phyloP scores from a whole-genome alignment of 2,797 vertebrate species.

The Forpus xanthops region DNA sequence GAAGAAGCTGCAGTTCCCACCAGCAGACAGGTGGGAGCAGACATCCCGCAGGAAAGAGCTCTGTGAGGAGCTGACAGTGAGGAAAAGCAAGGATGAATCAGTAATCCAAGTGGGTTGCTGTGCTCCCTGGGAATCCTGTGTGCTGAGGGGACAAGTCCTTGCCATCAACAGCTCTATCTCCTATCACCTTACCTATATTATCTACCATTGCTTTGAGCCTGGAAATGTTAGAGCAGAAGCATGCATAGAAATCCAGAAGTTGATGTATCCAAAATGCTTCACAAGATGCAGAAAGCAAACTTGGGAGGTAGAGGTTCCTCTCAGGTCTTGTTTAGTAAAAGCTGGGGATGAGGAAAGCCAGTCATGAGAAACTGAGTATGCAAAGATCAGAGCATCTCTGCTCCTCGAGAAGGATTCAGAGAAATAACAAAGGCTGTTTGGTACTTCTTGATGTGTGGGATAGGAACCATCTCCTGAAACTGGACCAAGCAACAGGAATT shows the following conservation, averaged over 20 bases:
- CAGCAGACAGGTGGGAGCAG: not conserved
- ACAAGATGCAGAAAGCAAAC: not conserved
- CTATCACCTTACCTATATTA: not conserved
- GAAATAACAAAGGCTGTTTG: not conserved
- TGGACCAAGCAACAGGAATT: not conserved
- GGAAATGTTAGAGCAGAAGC: not conserved
- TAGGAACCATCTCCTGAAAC: not conserved
- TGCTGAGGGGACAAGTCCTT: not conserved
- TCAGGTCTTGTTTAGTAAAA: not conserved
- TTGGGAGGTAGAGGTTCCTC: conserved; percentile 11
- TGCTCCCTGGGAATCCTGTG: not conserved
- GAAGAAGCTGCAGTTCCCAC: not conserved
- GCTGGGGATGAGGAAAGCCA: not conserved
- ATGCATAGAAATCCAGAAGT: not conserved
- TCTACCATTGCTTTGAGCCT: not conserved
- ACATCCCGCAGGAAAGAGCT: not conserved
- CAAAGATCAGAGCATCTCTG: not conserved
- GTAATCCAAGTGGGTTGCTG: not conserved
- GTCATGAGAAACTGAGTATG: not conserved
- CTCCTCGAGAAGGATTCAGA: not conserved
- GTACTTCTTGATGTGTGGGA: not conserved
- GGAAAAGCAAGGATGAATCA: not conserved
- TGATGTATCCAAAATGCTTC: not conserved
- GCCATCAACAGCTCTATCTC: not conserved
- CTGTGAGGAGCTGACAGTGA: not conserved